Evolutionary conservation across 1,140 invertebrate species (phyloP), one percentile per base, ranked within the genome.

Genomic region (Aphis gossypii): DNA sequence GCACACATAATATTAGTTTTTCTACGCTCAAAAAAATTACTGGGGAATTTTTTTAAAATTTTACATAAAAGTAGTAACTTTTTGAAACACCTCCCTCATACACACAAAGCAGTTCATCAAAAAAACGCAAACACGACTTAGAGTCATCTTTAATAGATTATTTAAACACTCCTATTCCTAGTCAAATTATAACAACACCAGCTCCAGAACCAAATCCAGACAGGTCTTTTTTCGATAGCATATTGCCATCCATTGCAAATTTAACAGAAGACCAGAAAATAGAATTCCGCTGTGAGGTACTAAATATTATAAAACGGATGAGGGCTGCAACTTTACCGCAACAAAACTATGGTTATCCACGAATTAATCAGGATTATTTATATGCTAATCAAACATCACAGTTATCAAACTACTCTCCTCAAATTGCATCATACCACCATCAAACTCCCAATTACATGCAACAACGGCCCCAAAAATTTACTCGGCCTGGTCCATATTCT

Each of bases 141-240:
- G 89, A 54, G 54, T 23, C 89, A 3, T 7, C 89, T 54, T 68
- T 90, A 90, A 35, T 90, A 38, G 54, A 90, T 90, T 90, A 68
- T 90, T 68, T 60, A 14, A 90, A 90, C 68, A 11, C 54, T 23
- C 89, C 89, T 38, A 90, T 54, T 51, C 88, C 88, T 54, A 8
- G 51, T 35, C 88, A 1, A 5, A 56, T 38, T 51, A 44, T n/a
- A 38, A 38, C 35, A 25, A 51, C 48, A 30, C 8, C 48, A 30
- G n/a, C 56, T 89, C 20, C n/a, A 89, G 87, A 89, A 89, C 11
- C 6, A 21, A 89, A 89, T 89, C 87, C 87, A 51, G 48, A 89
- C 51, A 14, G 87, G 18, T 89, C 48, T 23, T 89, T 89, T 89
- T 89, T 89, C 21, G 87, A 89, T 56, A 89, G 87, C 21, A 5